A percentile compares a stretch with the other conserved stretches of the same genome.
Evolutionary conservation across 2,113 vertebrate species (phyloP).

Genomic region (Ardeotis arabs): DNA sequence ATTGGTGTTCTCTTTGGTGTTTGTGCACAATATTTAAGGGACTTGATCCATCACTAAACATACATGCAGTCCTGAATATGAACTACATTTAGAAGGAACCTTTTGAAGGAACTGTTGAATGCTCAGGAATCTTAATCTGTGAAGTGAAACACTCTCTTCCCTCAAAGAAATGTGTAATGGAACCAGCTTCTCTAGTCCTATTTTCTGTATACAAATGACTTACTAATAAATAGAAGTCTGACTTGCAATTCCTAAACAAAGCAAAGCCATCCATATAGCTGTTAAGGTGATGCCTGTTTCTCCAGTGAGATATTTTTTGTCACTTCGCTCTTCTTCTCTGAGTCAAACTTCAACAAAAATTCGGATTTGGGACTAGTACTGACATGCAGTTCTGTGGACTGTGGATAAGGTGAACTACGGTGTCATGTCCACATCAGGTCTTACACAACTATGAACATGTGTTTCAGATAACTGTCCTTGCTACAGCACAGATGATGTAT

Average conservation of each 20-base stretch:
- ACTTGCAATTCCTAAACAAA: neutral
- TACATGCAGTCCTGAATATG: neutral
- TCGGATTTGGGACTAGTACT: neutral
- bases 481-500: neutral
- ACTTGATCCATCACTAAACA: neutral
- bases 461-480: neutral
- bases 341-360: neutral
- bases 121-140: neutral
- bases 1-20: neutral
- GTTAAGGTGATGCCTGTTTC: neutral
- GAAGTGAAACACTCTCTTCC: neutral
- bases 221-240: neutral
- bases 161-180: neutral
- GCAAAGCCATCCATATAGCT: neutral
- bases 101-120: neutral
- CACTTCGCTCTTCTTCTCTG: neutral
- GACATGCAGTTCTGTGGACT: neutral
- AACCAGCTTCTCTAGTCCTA: neutral
- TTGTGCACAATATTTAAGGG: neutral
- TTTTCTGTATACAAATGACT: neutral
- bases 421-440: neutral
- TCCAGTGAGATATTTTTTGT: neutral
- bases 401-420: neutral
- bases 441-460: neutral
- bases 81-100: neutral